A percentile compares a stretch with the other conserved stretches of the same genome.
Evolutionary conservation across 2,797 vertebrate species (phyloP).

Genomic region (Sebastes iracundus): DNA sequence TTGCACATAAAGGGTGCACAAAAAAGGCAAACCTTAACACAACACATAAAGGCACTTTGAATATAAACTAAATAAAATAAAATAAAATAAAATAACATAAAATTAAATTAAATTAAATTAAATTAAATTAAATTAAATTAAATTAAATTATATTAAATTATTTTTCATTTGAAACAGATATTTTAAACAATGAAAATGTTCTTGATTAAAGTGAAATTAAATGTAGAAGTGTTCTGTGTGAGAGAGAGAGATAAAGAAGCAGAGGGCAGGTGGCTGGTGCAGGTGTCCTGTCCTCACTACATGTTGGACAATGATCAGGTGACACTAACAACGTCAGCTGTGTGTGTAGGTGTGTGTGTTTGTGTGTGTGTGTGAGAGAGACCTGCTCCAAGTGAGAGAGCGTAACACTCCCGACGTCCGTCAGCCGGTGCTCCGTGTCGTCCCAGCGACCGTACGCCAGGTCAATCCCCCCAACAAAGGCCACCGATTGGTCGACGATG

Average conservation of each 20-base stretch:
- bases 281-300: too few species aligned
- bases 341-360: conserved; percentile 7
- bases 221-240: too few species aligned
- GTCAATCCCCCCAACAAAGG: conserved; percentile 95
- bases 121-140: too few species aligned
- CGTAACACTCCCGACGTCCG: conserved; percentile 93
- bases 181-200: neutral
- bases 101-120: too few species aligned
- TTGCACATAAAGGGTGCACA: too few species aligned
- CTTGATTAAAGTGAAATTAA: neutral
- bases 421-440: conserved; percentile 91
- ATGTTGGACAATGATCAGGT: conserved; percentile 8
- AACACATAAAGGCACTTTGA: too few species aligned
- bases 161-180: neutral
- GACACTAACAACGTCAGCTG: conserved; percentile 81
- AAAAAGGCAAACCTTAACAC: too few species aligned
- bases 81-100: too few species aligned
- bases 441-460: conserved; percentile 97
- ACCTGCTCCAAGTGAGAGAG: conserved; percentile 72
- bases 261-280: too few species aligned
- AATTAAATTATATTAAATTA: too few species aligned
- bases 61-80: too few species aligned
- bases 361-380: conserved; percentile 10
- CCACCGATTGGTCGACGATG: conserved; percentile 93
- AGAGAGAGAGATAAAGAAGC: too few species aligned